Conservation (phyloP, 2,797 vertebrate species). For the Falco cherrug region DNA sequence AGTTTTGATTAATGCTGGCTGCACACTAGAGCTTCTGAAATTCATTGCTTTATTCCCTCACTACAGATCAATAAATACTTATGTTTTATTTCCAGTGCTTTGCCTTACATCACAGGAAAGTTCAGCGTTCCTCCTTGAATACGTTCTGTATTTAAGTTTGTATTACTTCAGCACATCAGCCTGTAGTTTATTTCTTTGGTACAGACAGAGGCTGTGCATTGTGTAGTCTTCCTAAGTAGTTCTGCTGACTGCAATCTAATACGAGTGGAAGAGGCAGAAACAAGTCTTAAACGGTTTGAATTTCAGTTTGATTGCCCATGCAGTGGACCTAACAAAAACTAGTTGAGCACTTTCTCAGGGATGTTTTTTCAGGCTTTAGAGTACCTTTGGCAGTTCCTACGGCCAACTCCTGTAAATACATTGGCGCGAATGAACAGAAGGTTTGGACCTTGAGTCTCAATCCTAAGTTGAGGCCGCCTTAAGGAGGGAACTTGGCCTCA, state of each 20-base stretch:
- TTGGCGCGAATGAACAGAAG: neutral
- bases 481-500: neutral
- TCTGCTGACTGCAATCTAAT: neutral
- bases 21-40: conserved; percentile 57
- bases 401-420: neutral
- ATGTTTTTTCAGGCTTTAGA: conserved; percentile 7
- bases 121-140: conserved; percentile 20
- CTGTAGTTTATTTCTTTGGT: conserved; percentile 27
- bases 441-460: neutral
- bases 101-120: conserved; percentile 38
- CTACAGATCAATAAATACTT: conserved; percentile 70
- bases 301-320: neutral
- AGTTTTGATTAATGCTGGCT: conserved; percentile 64
- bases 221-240: neutral
- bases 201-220: neutral
- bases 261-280: neutral
- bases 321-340: neutral
- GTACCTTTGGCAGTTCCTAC: neutral
- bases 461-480: neutral
- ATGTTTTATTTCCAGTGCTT: conserved; percentile 63
- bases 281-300: neutral
- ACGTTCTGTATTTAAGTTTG: neutral
- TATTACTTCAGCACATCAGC: conserved; percentile 17
- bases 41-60: conserved; percentile 64
- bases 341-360: neutral